Evolutionary conservation across 2,797 vertebrate species (phyloP), one percentile per base, ranked within the genome.

Genomic region (Decapterus maruadsi): DNA sequence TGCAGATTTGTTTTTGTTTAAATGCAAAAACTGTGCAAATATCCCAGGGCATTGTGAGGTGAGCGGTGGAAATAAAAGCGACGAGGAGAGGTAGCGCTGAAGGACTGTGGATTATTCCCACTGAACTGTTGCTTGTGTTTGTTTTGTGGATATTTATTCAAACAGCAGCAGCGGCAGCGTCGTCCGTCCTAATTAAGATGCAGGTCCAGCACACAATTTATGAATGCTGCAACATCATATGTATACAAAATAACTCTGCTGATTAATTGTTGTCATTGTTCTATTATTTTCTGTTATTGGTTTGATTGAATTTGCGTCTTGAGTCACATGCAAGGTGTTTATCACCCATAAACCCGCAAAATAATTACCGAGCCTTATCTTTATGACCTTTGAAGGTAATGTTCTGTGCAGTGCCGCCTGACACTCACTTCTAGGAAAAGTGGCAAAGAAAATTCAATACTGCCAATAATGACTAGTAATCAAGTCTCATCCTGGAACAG

Each of bases 301-400:
- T 79, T 87, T 85, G 72, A 90, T 81, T 89, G 78, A 89, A 83
- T 88, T 80, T 75, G 61, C 65, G 68, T 70, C 62, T 74, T 62
- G 53, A 86, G 76, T 81, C 38, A 66, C 75, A 80, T 65, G 66
- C 61, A 78, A 79, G 63, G 34, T 80, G 69, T 72, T 91, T 82
- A 88, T 90, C 90, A 80, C 67, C 43, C 45, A 64, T 55, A 72
- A 81, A 75, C 66, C 61, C 63, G 70, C 72, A 51, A 80, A 86
- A 90, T 83, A 91, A 91, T 90, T 87, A 82, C 73, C 42, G 40
- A n/a, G 50, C 36, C 81, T 86, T 86, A 89, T 90, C 87, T 78
- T 80, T 57, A 74, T 87, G 81, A 87, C 85, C 81, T 92, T 89
- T 84, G 69, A 58, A 84, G 80, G 59, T 72, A 82, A 86, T 70